Evolutionary conservation across 2,113 vertebrate genomes (phyloP).

Genomic region (Sorex araneus): DNA sequence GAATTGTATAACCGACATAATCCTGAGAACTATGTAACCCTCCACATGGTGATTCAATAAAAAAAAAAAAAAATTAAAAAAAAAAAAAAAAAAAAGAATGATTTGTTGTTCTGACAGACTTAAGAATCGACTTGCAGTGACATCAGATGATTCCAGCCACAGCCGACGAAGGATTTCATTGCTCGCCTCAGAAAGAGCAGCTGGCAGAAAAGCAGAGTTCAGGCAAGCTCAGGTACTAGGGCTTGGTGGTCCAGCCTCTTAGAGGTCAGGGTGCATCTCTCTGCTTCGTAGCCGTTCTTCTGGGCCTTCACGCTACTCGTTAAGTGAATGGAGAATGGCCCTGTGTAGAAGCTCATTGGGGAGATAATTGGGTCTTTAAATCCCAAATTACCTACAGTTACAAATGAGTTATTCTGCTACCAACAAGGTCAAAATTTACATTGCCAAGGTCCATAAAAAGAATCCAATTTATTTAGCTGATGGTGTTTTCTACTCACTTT

Average conservation of each 20-base stretch:
- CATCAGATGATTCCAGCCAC: neutral
- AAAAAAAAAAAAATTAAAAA: too few relatives aligned
- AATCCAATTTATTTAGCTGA: neutral
- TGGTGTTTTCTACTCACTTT: neutral
- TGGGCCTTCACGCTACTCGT: neutral
- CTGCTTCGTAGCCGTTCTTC: neutral
- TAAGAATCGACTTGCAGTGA: neutral
- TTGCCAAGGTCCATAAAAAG: slow-evolving; percentile 45
- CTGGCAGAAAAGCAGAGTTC: too few relatives aligned
- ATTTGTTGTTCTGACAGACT: slow-evolving; percentile 57
- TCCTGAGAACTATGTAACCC: too few relatives aligned
- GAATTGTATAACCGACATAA: too few relatives aligned
- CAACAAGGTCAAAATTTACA: slow-evolving; percentile 10
- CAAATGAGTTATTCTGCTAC: slow-evolving; percentile 11
- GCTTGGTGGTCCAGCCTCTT: neutral
- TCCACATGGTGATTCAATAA: too few relatives aligned
- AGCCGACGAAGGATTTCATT: slow-evolving; percentile 20
- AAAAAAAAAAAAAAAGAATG: too few relatives aligned
- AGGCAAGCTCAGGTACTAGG: too few relatives aligned
- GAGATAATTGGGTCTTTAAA: slow-evolving; percentile 42
- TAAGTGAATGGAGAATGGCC: slow-evolving; percentile 18
- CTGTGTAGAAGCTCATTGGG: neutral
- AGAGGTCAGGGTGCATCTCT: neutral
- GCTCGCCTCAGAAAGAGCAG: neutral
- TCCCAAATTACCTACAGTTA: slow-evolving; percentile 2